Evolutionary conservation across 2,797 vertebrate genomes (phyloP), one percentile per base, ranked within the genome.

Genomic region (Glossophaga mutica): DNA sequence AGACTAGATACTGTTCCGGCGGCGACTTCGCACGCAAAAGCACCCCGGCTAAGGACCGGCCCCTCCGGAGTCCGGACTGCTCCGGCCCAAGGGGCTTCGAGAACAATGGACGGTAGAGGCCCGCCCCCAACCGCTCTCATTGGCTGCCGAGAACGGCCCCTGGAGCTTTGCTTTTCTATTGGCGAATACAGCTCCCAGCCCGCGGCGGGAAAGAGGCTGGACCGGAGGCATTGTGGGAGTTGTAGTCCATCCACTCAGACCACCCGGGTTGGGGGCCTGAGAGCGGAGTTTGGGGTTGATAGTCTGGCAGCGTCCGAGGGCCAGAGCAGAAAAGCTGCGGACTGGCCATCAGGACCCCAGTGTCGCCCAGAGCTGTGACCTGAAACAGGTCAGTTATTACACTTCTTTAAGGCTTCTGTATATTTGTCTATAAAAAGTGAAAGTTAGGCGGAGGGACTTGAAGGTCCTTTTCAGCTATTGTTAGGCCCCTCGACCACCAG

Each of bases 61-160:
- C 90, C 73, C 96, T 91, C 62, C 32, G 26, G 55, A 87, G 10
- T 84, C 85, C 11, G 68, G 12, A 34, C 48, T 1, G 87, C 85
- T 94, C 39, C 8, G 76, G 88, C 92, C 95, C 74, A 59, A 48
- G 93, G 82, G 95, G 87, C 92, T 70, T 71, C 21, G 90, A 98
- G 97, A 98, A 98, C 97, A 98, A 98, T 98, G 97, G 97, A 97
- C 95, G 86, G 86, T 95, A 90, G 89, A 83, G 48, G 24, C 37
- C 96, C 91, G 91, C 95, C 97, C 91, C 76, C 59, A 32, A 0
- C 83, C 48, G 24, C 48, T 5, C 42, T 90, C 90, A 97, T 96
- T 98, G 97, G 96, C 67, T 55, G 1, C 5, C 0, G 11, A 44
- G 74, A 37, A 94, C n/a, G 26, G 42, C 26, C 52, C 78, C 79